Conservation (phyloP, 2,888 invertebrate genomes). For the Didymodactylos carnosus region DNA sequence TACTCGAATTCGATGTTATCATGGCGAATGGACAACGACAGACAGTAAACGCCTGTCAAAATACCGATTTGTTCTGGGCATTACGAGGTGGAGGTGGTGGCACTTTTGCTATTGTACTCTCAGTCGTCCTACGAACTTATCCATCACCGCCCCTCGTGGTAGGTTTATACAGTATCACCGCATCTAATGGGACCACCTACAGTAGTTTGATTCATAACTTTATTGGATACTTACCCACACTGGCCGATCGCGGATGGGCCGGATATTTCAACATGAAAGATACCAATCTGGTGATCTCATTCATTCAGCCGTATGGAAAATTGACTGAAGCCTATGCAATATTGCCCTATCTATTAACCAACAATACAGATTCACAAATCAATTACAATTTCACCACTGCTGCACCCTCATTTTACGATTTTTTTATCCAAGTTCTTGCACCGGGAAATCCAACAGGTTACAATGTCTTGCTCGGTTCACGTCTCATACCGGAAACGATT, state of each 20-base stretch:
- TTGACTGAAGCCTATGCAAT: not conserved
- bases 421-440: not conserved
- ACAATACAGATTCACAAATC: not conserved
- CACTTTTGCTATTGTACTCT: slow-evolving; percentile 17
- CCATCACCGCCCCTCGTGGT: not conserved
- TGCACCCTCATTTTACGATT: not conserved
- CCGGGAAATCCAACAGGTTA: not conserved
- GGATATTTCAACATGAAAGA: not conserved
- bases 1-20: slow-evolving; percentile 19
- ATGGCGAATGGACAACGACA: slow-evolving; percentile 15
- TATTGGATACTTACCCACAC: not conserved
- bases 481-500: not conserved
- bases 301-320: not conserved
- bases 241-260: not conserved
- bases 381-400: not conserved
- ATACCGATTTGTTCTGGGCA: slow-evolving; percentile 19
- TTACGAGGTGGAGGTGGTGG: slow-evolving; percentile 18
- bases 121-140: not conserved
- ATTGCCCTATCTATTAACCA: not conserved
- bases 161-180: not conserved
- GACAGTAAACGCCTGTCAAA: not conserved
- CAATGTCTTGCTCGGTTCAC: not conserved
- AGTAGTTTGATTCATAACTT: not conserved
- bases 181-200: not conserved
- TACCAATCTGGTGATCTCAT: not conserved